These are phyloP conservation scores for Alosa alosa DNA, from an alignment of 2,113 vertebrate genomes.

Conservation along the genomic window DNA sequence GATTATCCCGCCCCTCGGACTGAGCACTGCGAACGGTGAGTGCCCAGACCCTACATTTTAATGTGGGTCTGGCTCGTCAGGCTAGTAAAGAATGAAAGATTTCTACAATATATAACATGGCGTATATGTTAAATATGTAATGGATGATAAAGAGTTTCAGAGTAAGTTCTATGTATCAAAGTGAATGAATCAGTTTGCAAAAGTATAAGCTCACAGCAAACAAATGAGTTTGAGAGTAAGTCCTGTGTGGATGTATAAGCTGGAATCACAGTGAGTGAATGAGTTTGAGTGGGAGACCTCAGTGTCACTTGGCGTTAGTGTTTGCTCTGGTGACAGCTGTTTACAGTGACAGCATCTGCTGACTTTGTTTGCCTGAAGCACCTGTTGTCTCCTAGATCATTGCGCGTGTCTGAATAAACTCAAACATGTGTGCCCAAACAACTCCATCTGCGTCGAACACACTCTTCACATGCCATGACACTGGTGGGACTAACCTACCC, in stretches of 20 bases:
- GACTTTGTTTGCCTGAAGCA: slow-evolving; percentile 17
- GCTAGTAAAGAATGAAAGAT: not conserved
- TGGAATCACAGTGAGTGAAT: not conserved
- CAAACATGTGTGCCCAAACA: not conserved
- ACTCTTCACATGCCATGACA: not conserved
- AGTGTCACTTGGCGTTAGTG: not conserved
- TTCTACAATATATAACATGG: not conserved
- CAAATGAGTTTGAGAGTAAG: not conserved
- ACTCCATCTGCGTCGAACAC: not conserved
- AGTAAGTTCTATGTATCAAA: not conserved
- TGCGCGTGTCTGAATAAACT: not conserved
- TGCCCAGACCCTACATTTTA: too few relatives aligned
- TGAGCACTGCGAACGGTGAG: too few relatives aligned
- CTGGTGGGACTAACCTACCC: not conserved
- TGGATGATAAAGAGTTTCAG: not conserved
- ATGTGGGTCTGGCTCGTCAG: too few relatives aligned
- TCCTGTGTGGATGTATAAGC: not conserved
- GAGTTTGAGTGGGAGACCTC: not conserved
- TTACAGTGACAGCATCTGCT: slow-evolving; percentile 31
- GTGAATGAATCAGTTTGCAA: too few relatives aligned
- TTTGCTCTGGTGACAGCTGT: not conserved
- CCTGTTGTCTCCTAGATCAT: slow-evolving; percentile 23
- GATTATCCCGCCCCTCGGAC: too few relatives aligned
- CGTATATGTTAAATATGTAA: not conserved
- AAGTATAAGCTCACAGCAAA: not conserved